Evolutionary conservation across 2,113 vertebrate genomes (phyloP).

Genomic region (Colaptes auratus): DNA sequence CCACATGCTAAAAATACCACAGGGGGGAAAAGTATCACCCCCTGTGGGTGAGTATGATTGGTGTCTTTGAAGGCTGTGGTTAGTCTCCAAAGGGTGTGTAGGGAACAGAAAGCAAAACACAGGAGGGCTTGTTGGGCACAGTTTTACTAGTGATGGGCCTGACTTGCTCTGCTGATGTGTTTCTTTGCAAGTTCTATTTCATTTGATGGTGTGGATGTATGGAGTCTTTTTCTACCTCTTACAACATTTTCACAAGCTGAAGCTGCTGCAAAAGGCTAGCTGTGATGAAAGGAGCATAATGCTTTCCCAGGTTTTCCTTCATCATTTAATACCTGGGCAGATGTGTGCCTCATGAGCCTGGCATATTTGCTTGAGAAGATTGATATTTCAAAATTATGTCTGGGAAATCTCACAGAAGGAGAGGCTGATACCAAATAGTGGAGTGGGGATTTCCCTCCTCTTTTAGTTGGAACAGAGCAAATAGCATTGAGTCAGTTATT

Average conservation of each 20-base stretch:
- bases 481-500: background rate
- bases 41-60: background rate
- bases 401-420: background rate
- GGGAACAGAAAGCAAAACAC: background rate
- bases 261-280: background rate
- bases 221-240: background rate
- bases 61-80: background rate
- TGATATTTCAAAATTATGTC: background rate
- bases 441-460: background rate
- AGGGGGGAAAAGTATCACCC: rapidly evolving
- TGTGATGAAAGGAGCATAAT: rapidly evolving
- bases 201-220: rapidly evolving
- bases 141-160: background rate
- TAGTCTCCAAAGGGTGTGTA: background rate
- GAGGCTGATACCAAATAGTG: background rate
- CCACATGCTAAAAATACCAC: background rate
- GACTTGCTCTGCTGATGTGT: background rate
- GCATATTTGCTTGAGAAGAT: background rate
- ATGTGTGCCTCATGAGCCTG: background rate
- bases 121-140: background rate
- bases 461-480: background rate
- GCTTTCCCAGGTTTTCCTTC: background rate
- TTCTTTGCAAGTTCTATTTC: background rate
- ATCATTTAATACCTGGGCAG: background rate
- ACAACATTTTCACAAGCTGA: background rate